Percentiles rank a stretch among this genome's conserved stretches.
Evolutionary conservation across 2,113 vertebrate genomes (phyloP).

Genomic region (Periophthalmodon schlosseri): DNA sequence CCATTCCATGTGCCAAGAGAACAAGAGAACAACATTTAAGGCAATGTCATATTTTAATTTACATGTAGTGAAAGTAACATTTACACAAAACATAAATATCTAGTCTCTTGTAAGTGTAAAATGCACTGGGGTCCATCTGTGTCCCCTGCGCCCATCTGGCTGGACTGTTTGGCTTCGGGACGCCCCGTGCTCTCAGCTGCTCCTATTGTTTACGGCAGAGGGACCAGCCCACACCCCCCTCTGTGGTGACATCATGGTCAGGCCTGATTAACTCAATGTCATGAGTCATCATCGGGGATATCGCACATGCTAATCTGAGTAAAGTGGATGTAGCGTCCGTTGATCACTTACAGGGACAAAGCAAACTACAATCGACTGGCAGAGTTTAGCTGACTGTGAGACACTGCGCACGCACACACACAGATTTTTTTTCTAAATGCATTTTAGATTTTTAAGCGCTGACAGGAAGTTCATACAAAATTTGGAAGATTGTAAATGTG

Average conservation of each 20-base stretch:
- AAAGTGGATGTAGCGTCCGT: background rate
- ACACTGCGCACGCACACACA: too few relatives aligned
- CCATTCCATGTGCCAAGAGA: background rate
- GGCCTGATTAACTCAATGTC: slow-evolving; percentile 59
- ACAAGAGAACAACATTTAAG: too few relatives aligned
- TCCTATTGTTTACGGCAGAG: slow-evolving; percentile 39
- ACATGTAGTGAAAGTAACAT: too few relatives aligned
- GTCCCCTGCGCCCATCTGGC: slow-evolving; percentile 44
- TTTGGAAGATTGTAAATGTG: too few relatives aligned
- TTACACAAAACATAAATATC: too few relatives aligned
- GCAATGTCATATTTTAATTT: too few relatives aligned
- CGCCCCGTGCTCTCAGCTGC: slow-evolving; percentile 25
- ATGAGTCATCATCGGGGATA: slow-evolving; percentile 40
- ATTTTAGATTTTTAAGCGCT: too few relatives aligned
- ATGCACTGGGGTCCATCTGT: slow-evolving; percentile 69
- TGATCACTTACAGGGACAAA: too few relatives aligned
- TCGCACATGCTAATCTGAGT: slow-evolving; percentile 39
- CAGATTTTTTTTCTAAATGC: too few relatives aligned
- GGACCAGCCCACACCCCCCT: slow-evolving; percentile 11
- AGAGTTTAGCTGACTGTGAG: too few relatives aligned
- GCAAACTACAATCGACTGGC: too few relatives aligned
- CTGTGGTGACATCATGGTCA: slow-evolving; percentile 49
- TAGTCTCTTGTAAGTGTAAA: background rate
- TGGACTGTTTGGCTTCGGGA: slow-evolving; percentile 41
- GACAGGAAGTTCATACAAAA: too few relatives aligned